These are phyloP conservation scores for Galerucella calmariensis DNA, from an alignment of 2,888 invertebrate species.

Conservation along the genomic window DNA sequence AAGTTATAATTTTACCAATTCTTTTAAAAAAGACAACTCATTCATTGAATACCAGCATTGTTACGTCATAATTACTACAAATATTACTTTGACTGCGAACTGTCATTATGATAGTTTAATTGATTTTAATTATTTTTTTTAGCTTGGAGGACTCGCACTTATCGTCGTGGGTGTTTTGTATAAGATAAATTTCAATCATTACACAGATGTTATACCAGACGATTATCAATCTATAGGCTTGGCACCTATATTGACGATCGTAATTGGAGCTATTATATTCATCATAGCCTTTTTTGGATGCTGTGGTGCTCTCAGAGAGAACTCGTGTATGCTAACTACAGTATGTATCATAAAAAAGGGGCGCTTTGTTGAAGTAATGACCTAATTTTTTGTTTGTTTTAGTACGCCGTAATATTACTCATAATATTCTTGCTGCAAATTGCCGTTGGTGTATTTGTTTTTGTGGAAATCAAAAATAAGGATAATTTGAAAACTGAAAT, in stretches of 20 bases:
- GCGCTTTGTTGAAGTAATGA: no score
- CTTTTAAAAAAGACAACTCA: not conserved
- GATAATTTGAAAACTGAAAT: constrained; percentile 60
- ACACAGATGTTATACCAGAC: constrained; percentile 43
- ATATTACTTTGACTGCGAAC: no score
- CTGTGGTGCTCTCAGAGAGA: constrained; percentile 60
- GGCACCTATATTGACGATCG: constrained; percentile 73
- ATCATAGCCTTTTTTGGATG: constrained; percentile 61
- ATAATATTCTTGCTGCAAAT: constrained; percentile 48
- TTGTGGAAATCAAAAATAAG: constrained; percentile 71
- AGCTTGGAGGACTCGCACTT: constrained; percentile 77
- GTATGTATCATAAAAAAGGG: constrained; percentile 44
- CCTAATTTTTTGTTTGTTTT: constrained; percentile 23
- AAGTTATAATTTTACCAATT: constrained; percentile 64
- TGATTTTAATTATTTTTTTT: constrained; percentile 47
- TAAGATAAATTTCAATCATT: constrained; percentile 68
- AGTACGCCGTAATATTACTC: constrained; percentile 50
- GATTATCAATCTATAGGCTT: constrained; percentile 60
- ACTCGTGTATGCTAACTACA: constrained; percentile 57
- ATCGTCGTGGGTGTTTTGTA: constrained; percentile 74
- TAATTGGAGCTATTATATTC: constrained; percentile 73
- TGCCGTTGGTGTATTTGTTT: constrained; percentile 69
- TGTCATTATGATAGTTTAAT: not conserved
- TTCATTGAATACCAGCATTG: no score
- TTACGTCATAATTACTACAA: no score